Evolutionary conservation across 2,888 invertebrate species (phyloP).

Genomic region (Halocaridina rubra): DNA sequence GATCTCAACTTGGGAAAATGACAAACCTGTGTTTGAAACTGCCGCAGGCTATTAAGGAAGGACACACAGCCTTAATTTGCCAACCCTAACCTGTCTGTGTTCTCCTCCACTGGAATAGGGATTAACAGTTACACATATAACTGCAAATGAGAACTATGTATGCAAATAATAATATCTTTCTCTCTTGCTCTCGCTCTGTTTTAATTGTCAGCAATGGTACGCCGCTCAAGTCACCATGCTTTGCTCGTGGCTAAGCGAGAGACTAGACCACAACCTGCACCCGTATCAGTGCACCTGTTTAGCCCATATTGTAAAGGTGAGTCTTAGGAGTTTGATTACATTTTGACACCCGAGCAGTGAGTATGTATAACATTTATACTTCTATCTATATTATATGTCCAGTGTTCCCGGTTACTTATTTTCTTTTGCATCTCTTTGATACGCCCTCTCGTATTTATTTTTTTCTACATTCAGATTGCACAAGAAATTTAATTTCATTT

Average conservation of each 20-base stretch:
- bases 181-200: too few relatives aligned
- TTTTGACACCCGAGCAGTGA: slow-evolving; percentile 27
- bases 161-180: too few relatives aligned
- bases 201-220: slow-evolving; percentile 80
- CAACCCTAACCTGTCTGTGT: too few relatives aligned
- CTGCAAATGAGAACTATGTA: too few relatives aligned
- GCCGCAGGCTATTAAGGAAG: too few relatives aligned
- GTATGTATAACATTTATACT: slow-evolving; percentile 35
- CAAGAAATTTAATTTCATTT: slow-evolving; percentile 30
- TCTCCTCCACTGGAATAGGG: too few relatives aligned
- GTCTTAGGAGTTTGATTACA: slow-evolving; percentile 39
- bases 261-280: slow-evolving; percentile 92
- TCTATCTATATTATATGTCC: slow-evolving; percentile 8
- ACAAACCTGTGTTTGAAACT: too few relatives aligned
- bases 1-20: too few relatives aligned
- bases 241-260: slow-evolving; percentile 92
- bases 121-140: too few relatives aligned
- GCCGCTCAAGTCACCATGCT: slow-evolving; percentile 92
- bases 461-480: slow-evolving; percentile 47
- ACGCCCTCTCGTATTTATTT: slow-evolving; percentile 38
- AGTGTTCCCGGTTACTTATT: slow-evolving; percentile 44
- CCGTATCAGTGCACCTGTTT: slow-evolving; percentile 97
- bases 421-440: slow-evolving; percentile 41
- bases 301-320: slow-evolving; percentile 92
- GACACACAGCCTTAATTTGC: too few relatives aligned